Base-by-base conservation (phyloP, 2,888 invertebrate genomes). In the Volucella inflata region DNA sequence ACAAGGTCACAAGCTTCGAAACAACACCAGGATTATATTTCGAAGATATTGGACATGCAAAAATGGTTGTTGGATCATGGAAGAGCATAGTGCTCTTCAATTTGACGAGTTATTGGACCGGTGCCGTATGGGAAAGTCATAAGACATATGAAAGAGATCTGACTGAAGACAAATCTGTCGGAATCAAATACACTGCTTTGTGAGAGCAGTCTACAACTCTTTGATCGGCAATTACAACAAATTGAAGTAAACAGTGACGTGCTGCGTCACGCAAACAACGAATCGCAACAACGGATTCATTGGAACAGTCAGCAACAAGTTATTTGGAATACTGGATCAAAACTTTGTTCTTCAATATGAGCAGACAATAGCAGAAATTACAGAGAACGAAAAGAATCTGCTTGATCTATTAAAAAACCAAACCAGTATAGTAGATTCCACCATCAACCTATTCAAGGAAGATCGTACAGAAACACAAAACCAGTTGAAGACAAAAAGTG, bases 301-400 rank as follows among this genome's bases (percentile, higher is more conserved):
- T n/a, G 55, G 55, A 11, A 55, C 55, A 55, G 50, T 16, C 50
- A n/a, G 50, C n/a, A 50, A 50, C 50, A 50, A n/a, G 1, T 30
- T 50, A 50, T n/a, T 50, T 50, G 50, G 50, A 3, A 50, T 50
- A 50, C 16, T 50, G 50, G 50, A n/a, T 50, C 50, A 50, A 50
- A 50, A 50, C 50, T 50, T 50, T 50, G 50, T 14, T 50, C 50
- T 50, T 50, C 50, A 50, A 50, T 12, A 50, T 50, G 50, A 50
- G n/a, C 50, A 50, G 16, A 50, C 50, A 50, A n/a, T 50, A 50
- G 50, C n/a, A 50, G 50, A 50, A 50, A 16, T 50, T 14, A 6
- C 16, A 50, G 16, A 16, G 10, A 50, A 50, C 16, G 50, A 50
- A 50, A 50, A n/a, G 14, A 14, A 50, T 30, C 1, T 30, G 30